A percentile compares a stretch with the other conserved stretches of the same genome.
phyloP scores from a whole-genome alignment of 2,113 vertebrate genomes.

The Diphyllodes magnificus region DNA sequence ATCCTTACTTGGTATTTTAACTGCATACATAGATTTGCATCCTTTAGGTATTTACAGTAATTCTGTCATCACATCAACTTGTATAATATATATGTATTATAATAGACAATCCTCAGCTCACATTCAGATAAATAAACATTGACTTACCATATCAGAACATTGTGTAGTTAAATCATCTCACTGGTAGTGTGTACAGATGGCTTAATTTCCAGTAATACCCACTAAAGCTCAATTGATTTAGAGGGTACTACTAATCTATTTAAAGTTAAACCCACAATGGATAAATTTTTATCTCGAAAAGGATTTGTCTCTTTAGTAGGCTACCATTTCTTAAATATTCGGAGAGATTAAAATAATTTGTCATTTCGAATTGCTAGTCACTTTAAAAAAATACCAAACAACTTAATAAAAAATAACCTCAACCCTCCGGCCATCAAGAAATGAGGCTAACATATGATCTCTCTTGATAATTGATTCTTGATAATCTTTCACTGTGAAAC shows the following conservation, averaged over 20 bases:
- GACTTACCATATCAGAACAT: background rate
- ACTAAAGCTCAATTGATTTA: constrained; percentile 39
- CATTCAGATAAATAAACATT: constrained; percentile 30
- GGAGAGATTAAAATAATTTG: background rate
- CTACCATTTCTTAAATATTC: background rate
- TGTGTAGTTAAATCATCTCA: constrained; percentile 42
- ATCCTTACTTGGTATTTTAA: background rate
- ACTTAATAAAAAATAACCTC: background rate
- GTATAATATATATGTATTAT: background rate
- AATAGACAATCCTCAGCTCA: background rate
- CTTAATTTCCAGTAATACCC: constrained; percentile 40
- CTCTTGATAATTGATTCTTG: too few relatives aligned
- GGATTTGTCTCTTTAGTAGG: background rate
- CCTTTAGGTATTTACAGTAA: background rate
- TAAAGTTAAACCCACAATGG: constrained; percentile 25
- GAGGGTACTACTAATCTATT: constrained; percentile 15
- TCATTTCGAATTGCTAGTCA: background rate
- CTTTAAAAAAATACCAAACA: background rate
- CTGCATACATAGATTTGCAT: background rate
- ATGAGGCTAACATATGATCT: background rate
- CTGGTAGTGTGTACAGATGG: constrained; percentile 19
- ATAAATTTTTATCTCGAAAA: background rate
- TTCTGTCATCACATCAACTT: background rate
- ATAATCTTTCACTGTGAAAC: background rate
- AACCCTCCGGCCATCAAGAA: background rate